Evolutionary conservation across 1,140 invertebrate genomes (phyloP).

Genomic region (Tetramorium alpestre): DNA sequence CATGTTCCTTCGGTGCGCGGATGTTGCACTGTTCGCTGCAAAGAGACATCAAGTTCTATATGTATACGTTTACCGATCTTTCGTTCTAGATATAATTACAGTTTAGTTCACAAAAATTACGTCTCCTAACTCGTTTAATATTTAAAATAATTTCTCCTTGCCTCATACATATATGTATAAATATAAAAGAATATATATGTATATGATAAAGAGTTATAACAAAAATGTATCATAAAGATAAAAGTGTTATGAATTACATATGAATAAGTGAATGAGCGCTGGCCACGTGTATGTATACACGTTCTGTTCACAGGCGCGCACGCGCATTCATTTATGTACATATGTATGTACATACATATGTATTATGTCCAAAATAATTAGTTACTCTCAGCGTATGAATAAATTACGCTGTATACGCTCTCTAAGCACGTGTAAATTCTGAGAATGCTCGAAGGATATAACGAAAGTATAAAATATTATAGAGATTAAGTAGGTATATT

Average conservation of each 20-base stretch:
- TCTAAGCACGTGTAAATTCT: too few relatives aligned
- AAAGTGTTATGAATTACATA: not conserved
- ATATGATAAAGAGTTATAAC: not conserved
- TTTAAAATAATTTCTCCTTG: not conserved
- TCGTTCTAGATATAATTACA: not conserved
- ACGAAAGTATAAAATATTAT: too few relatives aligned
- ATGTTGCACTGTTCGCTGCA: slow-evolving; percentile 56
- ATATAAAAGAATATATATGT: not conserved
- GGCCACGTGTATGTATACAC: too few relatives aligned
- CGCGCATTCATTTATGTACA: too few relatives aligned
- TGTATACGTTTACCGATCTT: not conserved
- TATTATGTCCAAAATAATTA: too few relatives aligned
- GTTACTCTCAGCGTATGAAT: too few relatives aligned
- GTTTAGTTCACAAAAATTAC: not conserved
- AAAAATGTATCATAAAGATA: not conserved
- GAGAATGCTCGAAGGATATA: too few relatives aligned
- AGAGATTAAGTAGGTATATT: too few relatives aligned
- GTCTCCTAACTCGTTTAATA: not conserved
- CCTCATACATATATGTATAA: not conserved
- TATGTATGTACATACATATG: too few relatives aligned
- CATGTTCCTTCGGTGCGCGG: slow-evolving; percentile 53
- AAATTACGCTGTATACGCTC: too few relatives aligned
- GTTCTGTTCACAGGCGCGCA: too few relatives aligned
- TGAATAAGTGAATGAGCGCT: not conserved
- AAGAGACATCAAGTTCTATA: not conserved